Conservation (phyloP, 35 echinoderm and acorn worm genomes). For the Stichopus chloronotus region DNA sequence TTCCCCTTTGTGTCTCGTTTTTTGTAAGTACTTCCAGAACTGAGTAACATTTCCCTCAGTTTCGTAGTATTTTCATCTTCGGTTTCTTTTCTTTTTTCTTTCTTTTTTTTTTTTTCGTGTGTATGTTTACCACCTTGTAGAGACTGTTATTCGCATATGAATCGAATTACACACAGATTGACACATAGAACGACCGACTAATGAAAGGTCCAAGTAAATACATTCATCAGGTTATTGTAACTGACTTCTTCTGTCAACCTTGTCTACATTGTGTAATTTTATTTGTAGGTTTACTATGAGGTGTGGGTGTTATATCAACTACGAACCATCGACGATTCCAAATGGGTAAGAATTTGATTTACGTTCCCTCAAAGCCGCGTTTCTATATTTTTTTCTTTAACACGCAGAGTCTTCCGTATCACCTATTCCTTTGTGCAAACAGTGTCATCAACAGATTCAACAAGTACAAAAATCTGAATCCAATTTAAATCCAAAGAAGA, state of each 20-base stretch:
- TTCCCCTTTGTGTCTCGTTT: not conserved
- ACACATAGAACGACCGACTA: too few relatives aligned
- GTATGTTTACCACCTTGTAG: not conserved
- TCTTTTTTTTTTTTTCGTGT: too few relatives aligned
- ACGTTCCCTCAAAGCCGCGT: not conserved
- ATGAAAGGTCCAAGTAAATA: too few relatives aligned
- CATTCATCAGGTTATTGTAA: too few relatives aligned
- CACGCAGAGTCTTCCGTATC: too few relatives aligned
- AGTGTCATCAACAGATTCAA: too few relatives aligned
- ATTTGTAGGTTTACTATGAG: not conserved
- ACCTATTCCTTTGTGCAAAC: too few relatives aligned
- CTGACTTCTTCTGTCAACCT: too few relatives aligned
- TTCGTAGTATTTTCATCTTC: not conserved
- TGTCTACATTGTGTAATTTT: too few relatives aligned
- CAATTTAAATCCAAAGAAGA: too few relatives aligned
- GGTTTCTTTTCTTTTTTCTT: not conserved
- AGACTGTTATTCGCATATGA: not conserved
- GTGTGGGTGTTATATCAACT: not conserved
- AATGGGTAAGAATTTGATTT: not conserved
- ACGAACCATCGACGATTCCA: not conserved
- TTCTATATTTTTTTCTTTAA: not conserved
- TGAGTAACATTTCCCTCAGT: not conserved
- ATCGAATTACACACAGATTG: not conserved
- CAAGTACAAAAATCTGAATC: too few relatives aligned
- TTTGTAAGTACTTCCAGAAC: conserved; percentile 9